Percentiles rank a stretch among this genome's conserved stretches.
phyloP scores from a whole-genome alignment of 2,113 vertebrate species.

The Naja naja region DNA sequence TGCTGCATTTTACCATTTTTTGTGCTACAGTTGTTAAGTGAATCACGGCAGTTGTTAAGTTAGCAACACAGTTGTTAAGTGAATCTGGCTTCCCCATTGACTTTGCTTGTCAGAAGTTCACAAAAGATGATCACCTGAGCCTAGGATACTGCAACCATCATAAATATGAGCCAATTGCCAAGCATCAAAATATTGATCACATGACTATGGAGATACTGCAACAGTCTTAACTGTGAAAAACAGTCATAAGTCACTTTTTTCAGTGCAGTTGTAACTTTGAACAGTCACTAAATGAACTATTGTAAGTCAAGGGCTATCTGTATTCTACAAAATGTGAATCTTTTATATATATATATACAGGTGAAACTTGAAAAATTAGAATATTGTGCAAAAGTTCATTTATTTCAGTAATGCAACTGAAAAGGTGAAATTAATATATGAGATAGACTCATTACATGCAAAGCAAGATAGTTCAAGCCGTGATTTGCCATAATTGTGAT shows the following conservation, averaged over 20 bases:
- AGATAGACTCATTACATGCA: too few species aligned
- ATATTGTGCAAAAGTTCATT: too few species aligned
- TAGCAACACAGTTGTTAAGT: background rate
- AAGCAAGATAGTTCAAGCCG: too few species aligned
- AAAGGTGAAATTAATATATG: too few species aligned
- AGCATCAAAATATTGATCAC: background rate
- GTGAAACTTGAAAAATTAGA: too few species aligned
- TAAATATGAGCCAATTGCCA: background rate
- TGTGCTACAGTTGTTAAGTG: background rate
- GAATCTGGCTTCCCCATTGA: background rate
- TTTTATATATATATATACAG: too few species aligned
- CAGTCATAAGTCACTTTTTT: background rate
- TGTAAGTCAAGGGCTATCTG: background rate
- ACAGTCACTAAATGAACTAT: background rate
- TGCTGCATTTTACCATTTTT: background rate
- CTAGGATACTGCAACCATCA: background rate
- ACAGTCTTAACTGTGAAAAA: background rate
- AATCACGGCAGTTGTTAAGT: background rate
- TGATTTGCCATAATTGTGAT: too few species aligned
- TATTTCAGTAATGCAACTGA: too few species aligned
- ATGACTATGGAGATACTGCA: background rate
- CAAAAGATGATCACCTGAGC: background rate
- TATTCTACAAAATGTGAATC: background rate
- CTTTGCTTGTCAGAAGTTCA: background rate
- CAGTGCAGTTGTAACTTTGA: background rate